Conservation (phyloP, 2,797 vertebrate genomes). For the Triplophysa yarkandensis region DNA sequence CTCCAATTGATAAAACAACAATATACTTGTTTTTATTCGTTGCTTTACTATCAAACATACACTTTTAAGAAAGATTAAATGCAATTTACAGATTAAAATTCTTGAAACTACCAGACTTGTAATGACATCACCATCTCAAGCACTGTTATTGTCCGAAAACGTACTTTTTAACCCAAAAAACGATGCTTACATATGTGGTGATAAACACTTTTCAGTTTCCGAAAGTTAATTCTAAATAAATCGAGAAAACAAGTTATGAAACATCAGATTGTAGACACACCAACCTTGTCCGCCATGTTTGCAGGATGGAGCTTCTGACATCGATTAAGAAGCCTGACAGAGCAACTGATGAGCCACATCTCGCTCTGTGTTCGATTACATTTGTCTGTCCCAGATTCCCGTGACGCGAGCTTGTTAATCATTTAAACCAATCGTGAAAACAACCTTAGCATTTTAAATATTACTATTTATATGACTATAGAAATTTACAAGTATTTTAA, state of each 20-base stretch:
- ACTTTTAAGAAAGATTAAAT: no score
- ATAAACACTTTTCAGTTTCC: not conserved
- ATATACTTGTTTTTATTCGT: not conserved
- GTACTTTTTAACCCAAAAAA: no score
- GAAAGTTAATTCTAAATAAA: not conserved
- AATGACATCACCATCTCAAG: not conserved
- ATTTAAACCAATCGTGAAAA: no score
- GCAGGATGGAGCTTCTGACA: constrained; percentile 22
- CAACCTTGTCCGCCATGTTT: constrained; percentile 96
- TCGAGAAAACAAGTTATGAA: constrained; percentile 15
- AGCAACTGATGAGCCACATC: no score
- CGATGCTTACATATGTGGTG: no score
- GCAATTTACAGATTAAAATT: no score
- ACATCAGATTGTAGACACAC: constrained; percentile 42
- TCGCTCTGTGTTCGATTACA: constrained; percentile 16
- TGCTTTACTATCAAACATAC: no score
- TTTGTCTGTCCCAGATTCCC: not conserved
- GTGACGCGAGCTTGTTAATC: not conserved
- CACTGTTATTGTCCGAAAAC: no score
- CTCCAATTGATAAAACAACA: no score
- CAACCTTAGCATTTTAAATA: no score
- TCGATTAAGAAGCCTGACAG: constrained; percentile 34
- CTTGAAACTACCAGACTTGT: not conserved
- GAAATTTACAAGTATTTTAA: no score
- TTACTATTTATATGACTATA: no score